Conservation (phyloP, 2,888 invertebrate genomes). For the Theodoxus fluviatilis region DNA sequence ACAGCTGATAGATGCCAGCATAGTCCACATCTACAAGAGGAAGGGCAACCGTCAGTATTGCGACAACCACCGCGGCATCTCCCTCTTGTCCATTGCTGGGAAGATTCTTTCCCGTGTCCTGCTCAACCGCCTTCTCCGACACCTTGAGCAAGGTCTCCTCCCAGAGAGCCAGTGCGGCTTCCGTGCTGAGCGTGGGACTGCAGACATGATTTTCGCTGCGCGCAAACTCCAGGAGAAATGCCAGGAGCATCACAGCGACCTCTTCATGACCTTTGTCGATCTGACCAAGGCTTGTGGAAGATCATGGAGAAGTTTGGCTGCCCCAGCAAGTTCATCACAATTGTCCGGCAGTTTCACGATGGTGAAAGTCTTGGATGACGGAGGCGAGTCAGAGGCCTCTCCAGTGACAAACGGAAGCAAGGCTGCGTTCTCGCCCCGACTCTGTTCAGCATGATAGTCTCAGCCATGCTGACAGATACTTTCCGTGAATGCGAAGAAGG, state of each 20-base stretch:
- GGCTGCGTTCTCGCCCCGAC: no score
- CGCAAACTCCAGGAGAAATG: slow-evolving; percentile 33
- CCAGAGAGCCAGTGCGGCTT: slow-evolving; percentile 26
- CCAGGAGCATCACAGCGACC: slow-evolving; percentile 23
- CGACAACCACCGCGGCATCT: slow-evolving; percentile 31
- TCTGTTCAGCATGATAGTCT: no score
- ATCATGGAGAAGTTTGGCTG: no score
- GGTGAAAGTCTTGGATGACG: no score
- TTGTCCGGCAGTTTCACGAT: no score
- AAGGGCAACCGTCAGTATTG: slow-evolving; percentile 25
- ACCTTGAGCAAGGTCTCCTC: slow-evolving; percentile 17
- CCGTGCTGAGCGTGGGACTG: background rate
- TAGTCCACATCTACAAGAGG: slow-evolving; percentile 26
- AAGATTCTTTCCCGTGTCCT: slow-evolving; percentile 32
- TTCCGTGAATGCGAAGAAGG: no score
- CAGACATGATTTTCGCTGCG: slow-evolving; percentile 23
- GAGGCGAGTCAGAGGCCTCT: no score
- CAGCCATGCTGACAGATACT: no score
- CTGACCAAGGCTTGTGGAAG: no score
- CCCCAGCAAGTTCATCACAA: no score
- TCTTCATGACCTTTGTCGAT: no score
- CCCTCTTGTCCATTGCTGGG: slow-evolving; percentile 29
- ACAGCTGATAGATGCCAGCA: slow-evolving; percentile 34
- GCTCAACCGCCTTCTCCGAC: slow-evolving; percentile 24
- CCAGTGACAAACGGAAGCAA: no score